Conservation (phyloP, 2,113 vertebrate genomes). For the Oryzias celebensis region DNA sequence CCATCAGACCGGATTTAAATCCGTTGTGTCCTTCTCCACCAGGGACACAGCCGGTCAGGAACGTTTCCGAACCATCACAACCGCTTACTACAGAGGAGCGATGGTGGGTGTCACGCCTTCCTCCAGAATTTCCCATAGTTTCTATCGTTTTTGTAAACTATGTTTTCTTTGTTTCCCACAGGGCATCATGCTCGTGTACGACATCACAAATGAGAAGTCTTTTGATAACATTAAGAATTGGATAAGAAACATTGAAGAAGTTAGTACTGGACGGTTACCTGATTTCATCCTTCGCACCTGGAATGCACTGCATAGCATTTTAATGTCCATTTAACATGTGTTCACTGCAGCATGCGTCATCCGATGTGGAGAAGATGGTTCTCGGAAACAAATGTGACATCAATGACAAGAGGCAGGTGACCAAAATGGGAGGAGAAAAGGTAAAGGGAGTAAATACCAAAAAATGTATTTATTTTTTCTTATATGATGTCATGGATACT, state of each 20-base stretch:
- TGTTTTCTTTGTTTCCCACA: constrained; percentile 31
- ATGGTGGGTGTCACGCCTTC: constrained; percentile 80
- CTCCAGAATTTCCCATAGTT: background rate
- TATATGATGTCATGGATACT: no score
- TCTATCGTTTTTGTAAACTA: background rate
- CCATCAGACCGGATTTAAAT: no score
- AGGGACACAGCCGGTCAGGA: constrained; percentile 98
- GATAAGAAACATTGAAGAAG: constrained; percentile 97
- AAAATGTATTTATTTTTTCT: background rate
- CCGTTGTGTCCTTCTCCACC: background rate
- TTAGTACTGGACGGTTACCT: constrained; percentile 45
- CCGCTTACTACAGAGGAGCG: constrained; percentile 93
- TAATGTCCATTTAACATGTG: background rate
- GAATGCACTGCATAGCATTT: background rate
- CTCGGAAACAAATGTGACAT: constrained; percentile 98
- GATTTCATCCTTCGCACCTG: background rate
- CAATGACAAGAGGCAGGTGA: constrained; percentile 95
- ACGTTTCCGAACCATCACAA: constrained; percentile 94
- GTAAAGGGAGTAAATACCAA: constrained; percentile 64
- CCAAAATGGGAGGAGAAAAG: constrained; percentile 93
- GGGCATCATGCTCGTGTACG: constrained; percentile 97
- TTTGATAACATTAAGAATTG: constrained; percentile 98
- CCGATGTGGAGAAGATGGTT: constrained; percentile 98
- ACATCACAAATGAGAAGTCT: constrained; percentile 97
- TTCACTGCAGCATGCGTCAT: constrained; percentile 87